These are phyloP conservation scores for Limnephilus marmoratus DNA, from an alignment of 2,888 invertebrate genomes.

Conservation along the genomic window DNA sequence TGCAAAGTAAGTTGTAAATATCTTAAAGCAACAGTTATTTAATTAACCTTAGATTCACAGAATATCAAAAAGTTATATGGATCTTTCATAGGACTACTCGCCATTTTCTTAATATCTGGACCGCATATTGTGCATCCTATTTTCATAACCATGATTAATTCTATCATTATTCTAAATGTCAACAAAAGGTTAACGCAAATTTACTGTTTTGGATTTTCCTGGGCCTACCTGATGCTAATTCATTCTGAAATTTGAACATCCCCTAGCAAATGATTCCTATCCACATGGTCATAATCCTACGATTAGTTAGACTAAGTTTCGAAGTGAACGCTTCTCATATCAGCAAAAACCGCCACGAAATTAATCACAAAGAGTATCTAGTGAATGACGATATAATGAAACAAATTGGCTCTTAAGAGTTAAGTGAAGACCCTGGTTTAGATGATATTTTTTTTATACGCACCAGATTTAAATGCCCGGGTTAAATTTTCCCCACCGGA, in stretches of 20 bases:
- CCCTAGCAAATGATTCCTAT: constrained; percentile 86
- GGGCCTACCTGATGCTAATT: constrained; percentile 86
- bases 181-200: constrained; percentile 86
- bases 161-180: too few relatives aligned
- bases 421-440: constrained; percentile 73
- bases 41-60: too few relatives aligned
- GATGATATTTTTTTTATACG: constrained; percentile 86
- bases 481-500: too few relatives aligned
- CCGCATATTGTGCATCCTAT: too few relatives aligned
- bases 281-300: constrained; percentile 88
- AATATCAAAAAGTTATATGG: too few relatives aligned
- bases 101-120: too few relatives aligned
- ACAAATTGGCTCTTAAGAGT: constrained; percentile 68
- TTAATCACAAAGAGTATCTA: neutral
- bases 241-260: constrained; percentile 82
- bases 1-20: too few relatives aligned
- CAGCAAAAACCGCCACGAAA: constrained; percentile 67
- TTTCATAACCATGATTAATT: too few relatives aligned
- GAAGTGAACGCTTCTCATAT: constrained; percentile 80
- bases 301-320: constrained; percentile 89
- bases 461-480: too few relatives aligned
- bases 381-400: constrained; percentile 20
- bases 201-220: constrained; percentile 84
- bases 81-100: too few relatives aligned
- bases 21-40: too few relatives aligned